Percentiles rank a stretch among this genome's conserved stretches.
These are phyloP conservation scores for Auanema freiburgensis DNA, from an alignment of 2,888 invertebrate species.

Conservation along the genomic window DNA sequence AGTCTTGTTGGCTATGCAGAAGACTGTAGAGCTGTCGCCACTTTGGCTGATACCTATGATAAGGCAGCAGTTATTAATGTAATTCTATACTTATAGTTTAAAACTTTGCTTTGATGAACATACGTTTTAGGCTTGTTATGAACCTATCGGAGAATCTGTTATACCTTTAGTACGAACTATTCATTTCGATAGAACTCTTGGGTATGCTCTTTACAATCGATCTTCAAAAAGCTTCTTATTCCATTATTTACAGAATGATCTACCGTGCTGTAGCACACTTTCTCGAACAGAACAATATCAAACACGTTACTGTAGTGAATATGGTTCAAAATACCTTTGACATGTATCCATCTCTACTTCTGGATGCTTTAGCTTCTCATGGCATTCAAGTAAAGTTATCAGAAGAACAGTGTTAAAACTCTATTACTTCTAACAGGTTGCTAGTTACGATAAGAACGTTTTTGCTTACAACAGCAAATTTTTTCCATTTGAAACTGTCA, in stretches of 20 bases:
- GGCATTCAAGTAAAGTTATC: too few relatives aligned
- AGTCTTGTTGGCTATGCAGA: constrained; percentile 27
- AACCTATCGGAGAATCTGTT: constrained; percentile 31
- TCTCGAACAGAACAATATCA: too few relatives aligned
- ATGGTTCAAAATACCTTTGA: too few relatives aligned
- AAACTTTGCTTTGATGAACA: not conserved
- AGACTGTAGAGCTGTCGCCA: constrained; percentile 28
- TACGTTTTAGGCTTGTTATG: constrained; percentile 24
- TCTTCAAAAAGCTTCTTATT: not conserved
- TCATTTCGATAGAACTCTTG: constrained; percentile 27
- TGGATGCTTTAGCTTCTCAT: too few relatives aligned
- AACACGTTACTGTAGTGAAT: too few relatives aligned
- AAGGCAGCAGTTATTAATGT: constrained; percentile 14
- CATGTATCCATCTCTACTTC: too few relatives aligned
- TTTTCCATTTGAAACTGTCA: too few relatives aligned
- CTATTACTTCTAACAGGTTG: too few relatives aligned
- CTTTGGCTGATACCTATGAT: constrained; percentile 31
- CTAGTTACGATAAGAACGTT: too few relatives aligned
- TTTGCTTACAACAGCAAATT: too few relatives aligned
- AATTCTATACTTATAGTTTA: not conserved
- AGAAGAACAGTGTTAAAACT: too few relatives aligned
- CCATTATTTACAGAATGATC: not conserved
- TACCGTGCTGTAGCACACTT: too few relatives aligned
- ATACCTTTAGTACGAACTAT: constrained; percentile 24
- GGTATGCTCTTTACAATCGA: constrained; percentile 16